These are phyloP conservation scores for Lophotis ruficrista DNA, from an alignment of 2,113 vertebrate species.

Conservation along the genomic window DNA sequence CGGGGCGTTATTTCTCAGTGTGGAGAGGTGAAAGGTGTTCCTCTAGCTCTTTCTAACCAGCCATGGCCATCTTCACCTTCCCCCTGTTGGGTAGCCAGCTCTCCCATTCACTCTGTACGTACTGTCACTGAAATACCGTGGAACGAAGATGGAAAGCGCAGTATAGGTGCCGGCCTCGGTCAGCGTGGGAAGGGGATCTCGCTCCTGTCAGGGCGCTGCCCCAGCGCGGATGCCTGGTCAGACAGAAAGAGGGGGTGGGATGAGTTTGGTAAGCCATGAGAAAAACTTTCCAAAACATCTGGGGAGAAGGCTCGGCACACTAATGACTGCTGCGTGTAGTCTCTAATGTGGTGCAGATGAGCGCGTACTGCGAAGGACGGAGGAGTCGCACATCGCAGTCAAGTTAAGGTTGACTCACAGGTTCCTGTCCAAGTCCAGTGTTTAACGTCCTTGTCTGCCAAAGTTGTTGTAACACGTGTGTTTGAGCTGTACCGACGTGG, in stretches of 20 bases:
- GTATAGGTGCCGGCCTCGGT: too few relatives aligned
- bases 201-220: too few relatives aligned
- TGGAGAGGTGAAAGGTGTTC: neutral
- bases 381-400: fast-evolving
- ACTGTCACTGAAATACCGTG: neutral
- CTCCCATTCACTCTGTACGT: neutral
- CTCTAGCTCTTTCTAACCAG: neutral
- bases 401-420: fast-evolving
- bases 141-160: too few relatives aligned
- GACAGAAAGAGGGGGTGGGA: too few relatives aligned
- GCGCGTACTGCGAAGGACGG: fast-evolving
- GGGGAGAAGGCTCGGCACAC: neutral
- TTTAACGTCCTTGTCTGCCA: neutral
- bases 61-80: neutral
- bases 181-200: too few relatives aligned
- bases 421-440: neutral
- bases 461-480: fast-evolving
- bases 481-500: neutral
- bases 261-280: neutral
- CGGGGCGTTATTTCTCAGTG: neutral
- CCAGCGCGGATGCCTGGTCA: too few relatives aligned
- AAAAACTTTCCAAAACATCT: neutral
- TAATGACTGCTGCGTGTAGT: neutral
- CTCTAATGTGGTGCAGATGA: neutral
- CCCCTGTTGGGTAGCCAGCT: too few relatives aligned